Evolutionary conservation across 2,113 vertebrate species (phyloP), one percentile per base, ranked within the genome.

Genomic region (Crotalus helleri): DNA sequence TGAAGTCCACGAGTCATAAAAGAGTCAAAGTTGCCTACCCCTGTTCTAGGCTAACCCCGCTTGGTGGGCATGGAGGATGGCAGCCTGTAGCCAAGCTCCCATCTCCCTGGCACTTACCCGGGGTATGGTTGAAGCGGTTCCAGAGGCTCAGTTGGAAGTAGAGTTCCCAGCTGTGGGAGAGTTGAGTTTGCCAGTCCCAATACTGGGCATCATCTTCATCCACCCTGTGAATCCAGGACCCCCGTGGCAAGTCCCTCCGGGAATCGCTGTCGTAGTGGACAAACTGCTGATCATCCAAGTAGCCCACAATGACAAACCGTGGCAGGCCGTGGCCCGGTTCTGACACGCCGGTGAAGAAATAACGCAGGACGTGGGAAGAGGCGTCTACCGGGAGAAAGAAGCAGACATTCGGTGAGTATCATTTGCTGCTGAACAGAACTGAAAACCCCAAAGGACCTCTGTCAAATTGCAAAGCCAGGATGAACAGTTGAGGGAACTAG

Each of bases 161-260:
- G 1, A 39, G 51, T 12, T 91, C 90, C 53, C 6, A 3, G n/a
- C n/a, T 53, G 19, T 4, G 51, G 1, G 19, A 19, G 3, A 17
- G 51, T 51, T 55, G 51, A 54, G 0, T 49, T 1, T 0, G 0
- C 81, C 19, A 23, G 10, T 88, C 12, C 1, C 0, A 0, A 9
- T 0, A 4, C 26, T 29, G 0, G 13, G 0, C 74, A 93, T 7
- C 94, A 0, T 26, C 0, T 0, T 0, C 88, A 33, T 91, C 94
- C 94, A 19, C 92, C 59, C 93, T 5, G 51, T 51, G 2, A 0
- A 95, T 39, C 96, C 97, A 94, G 0, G 24, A 9, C 10, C 17
- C 89, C 0, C 49, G 91, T 0, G 95, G 93, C 9, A 94, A 85
- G 2, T 0, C 0, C 90, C 57, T 94, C 59, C 2, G 59, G 10